Conservation (phyloP, 2,113 vertebrate species). For the Alouatta palliata region DNA sequence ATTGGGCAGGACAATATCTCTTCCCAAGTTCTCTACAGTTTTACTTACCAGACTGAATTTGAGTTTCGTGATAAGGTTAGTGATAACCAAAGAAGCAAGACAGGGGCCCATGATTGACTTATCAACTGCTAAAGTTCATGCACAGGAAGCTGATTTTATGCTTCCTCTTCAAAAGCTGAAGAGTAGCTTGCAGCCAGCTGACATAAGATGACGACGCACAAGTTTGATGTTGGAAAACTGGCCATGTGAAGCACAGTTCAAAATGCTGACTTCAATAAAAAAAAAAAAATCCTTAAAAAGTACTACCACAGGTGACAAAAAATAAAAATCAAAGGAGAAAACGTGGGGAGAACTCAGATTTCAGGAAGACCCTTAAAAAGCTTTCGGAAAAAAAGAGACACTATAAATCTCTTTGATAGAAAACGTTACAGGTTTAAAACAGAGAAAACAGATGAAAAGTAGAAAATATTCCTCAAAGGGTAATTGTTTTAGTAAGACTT, state of each 20-base stretch:
- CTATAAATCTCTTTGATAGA: not conserved
- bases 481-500: not conserved
- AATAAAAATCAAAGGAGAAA: conserved; percentile 21
- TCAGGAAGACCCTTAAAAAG: not conserved
- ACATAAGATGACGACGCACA: not conserved
- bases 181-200: not conserved
- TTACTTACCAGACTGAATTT: not conserved
- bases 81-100: not conserved
- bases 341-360: not conserved
- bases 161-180: not conserved
- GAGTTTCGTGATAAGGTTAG: not conserved
- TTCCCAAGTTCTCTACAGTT: not conserved
- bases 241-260: not conserved
- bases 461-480: not conserved
- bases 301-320: not conserved
- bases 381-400: not conserved
- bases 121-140: not conserved
- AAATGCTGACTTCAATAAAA: not conserved
- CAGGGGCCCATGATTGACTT: not conserved
- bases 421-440: conserved; percentile 15
- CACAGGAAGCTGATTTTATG: not conserved
- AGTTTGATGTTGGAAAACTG: not conserved
- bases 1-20: not conserved
- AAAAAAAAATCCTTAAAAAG: conserved; percentile 19
- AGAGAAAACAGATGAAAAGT: not conserved